Conservation (phyloP, 1,140 invertebrate species). For the Chironomus striatipennis region DNA sequence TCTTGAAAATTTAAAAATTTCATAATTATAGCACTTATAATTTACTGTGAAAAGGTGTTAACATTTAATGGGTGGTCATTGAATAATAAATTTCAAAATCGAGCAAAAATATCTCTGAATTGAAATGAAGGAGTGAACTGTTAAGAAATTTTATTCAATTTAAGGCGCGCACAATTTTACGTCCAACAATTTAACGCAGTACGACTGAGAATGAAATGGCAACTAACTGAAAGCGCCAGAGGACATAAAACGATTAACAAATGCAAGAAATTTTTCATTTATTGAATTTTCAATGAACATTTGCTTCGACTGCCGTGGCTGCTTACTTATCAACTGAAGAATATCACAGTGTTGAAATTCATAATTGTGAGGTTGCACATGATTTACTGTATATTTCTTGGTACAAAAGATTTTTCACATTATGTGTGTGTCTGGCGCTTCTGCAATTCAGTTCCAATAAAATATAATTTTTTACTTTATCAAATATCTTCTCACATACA, state of each 20-base stretch:
- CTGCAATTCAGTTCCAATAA: neutral
- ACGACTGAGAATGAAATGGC: neutral
- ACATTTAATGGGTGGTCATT: neutral
- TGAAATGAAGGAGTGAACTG: slow-evolving; percentile 4
- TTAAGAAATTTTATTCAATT: slow-evolving; percentile 3
- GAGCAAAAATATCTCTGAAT: neutral
- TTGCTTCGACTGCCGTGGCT: neutral
- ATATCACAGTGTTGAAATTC: slow-evolving; percentile 4
- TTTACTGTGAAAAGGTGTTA: neutral
- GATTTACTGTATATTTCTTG: neutral
- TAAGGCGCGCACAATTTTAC: neutral
- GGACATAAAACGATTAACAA: neutral
- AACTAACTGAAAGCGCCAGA: slow-evolving; percentile 4
- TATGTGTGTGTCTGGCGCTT: no score
- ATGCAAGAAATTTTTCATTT: neutral
- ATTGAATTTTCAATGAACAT: slow-evolving; percentile 9
- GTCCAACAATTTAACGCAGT: neutral
- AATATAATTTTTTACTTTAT: neutral
- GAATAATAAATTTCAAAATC: neutral
- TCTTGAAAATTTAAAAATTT: neutral
- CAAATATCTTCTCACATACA: slow-evolving; percentile 13
- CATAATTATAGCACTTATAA: neutral
- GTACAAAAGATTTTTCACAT: neutral
- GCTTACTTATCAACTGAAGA: neutral
- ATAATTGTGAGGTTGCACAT: neutral